Base-by-base conservation (phyloP, 2,797 vertebrate genomes). In the Tarsius wallacei region DNA sequence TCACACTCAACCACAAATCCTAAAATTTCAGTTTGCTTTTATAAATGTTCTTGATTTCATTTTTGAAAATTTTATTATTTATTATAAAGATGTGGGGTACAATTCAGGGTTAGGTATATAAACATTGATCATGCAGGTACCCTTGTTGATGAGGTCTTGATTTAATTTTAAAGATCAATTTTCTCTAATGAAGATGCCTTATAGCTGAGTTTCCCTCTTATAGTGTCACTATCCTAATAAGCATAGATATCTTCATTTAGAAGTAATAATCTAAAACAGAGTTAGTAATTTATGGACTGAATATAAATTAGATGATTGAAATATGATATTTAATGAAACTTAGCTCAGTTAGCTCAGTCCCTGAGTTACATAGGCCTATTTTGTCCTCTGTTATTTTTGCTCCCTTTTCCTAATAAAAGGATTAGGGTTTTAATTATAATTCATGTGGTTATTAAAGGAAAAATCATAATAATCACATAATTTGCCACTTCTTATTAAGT, bases 21-120 rank as follows among this genome's bases (percentile, higher is more conserved):
- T 96, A 66, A 96, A 94, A 57, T 85, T 95, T 98, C 71, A 96
- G 31, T 59, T 97, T 97, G 49, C 51, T 95, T 98, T 98, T 92
- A 2, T 90, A 86, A 70, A 93, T 95, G 68, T 42, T 64, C 90
- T 77, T 71, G 88, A 95, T 81, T 96, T 87, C 66, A 64, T 84
- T 81, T 96, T 93, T 42, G 5, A 5, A 4, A 42, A 42, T 42
- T 4, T 42, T 42, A 42, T 42, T 42, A 42, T 42, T 42, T 42
- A 42, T 42, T 42, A 42, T 42, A 42, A 42, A 42, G 42, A 42
- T 42, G 42, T 42, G 42, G 42, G 42, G 42, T 6, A 42, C 5
- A 42, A 42, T 42, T 42, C 42, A 42, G 42, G 42, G 42, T 42
- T 42, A 42, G 42, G 42, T 42, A 42, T 42, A 42, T 42, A 42